Evolutionary conservation across 2,888 invertebrate species (phyloP), one percentile per base, ranked within the genome.

Genomic region (Cephonodes hylas): DNA sequence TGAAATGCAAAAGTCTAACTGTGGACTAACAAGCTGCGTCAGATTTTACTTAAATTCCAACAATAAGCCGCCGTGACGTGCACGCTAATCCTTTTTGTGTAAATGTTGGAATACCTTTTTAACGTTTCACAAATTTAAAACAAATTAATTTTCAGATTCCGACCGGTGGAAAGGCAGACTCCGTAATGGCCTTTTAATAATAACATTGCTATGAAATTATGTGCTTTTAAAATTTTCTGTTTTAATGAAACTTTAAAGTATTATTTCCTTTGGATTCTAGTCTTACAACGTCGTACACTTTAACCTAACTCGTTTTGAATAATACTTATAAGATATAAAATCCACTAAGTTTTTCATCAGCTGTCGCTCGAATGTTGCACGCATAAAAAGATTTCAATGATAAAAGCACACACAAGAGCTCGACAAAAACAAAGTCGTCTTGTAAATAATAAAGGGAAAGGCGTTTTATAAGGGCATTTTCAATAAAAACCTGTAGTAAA

Each of bases 401-500:
- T n/a, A 38, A n/a, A 46, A 13, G 4, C 53, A 53, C 8, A 10
- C 5, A 18, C 31, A 53, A 31, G 18, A 27, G 7, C 10, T 27
- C 7, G 42, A 59, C 48, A 53, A 60, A 48, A 60, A 48, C n/a
- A 60, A 60, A 25, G 38, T 18, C 48, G 22, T 34, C 59, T 46
- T 60, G 10, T 34, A 45, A 46, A 46, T 46, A 59, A 34, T 22
- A 53, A 42, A 60, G 60, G 53, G 60, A 60, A 53, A 60, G 48
- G 60, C 53, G 15, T 44, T 59, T 58, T 61, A 61, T 58, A 61
- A 61, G 58, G 34, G 61, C 46, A 46, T 73, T 69, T 74, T 73
- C 68, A 70, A 74, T 76, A 76, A 74, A n/a, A 69, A 74, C 70
- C 67, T 63, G 69, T 70, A 70, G 70, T 76, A 70, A 77, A 77